These are phyloP conservation scores for Drosophila acutilabella DNA, from an alignment of 2,888 invertebrate genomes.

Conservation along the genomic window DNA sequence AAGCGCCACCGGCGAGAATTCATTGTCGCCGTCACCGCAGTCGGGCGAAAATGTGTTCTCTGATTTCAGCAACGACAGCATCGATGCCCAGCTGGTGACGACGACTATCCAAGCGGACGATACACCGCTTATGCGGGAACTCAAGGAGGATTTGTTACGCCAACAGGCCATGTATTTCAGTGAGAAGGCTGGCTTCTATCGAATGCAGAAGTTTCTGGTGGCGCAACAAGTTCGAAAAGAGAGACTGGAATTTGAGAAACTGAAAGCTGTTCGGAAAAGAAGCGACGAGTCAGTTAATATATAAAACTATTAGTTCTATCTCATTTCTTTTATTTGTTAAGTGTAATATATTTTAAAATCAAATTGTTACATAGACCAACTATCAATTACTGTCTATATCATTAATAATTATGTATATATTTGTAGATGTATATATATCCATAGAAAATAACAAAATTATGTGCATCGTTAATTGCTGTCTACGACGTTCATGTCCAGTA, in stretches of 20 bases:
- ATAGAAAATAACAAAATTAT: constrained; percentile 36
- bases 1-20: constrained; percentile 24
- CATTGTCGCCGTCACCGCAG: constrained; percentile 16
- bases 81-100: constrained; percentile 48
- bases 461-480: constrained; percentile 44
- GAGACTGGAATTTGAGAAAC: constrained; percentile 49
- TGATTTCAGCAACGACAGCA: constrained; percentile 53
- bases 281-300: not conserved
- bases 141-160: constrained; percentile 70
- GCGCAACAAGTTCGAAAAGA: constrained; percentile 76
- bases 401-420: constrained; percentile 34
- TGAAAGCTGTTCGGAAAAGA: constrained; percentile 13
- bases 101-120: constrained; percentile 54
- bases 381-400: constrained; percentile 33
- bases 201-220: constrained; percentile 79
- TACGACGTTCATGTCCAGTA: constrained; percentile 69
- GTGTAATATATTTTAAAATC: constrained; percentile 45
- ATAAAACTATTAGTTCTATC: not conserved
- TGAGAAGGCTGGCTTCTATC: constrained; percentile 78
- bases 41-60: constrained; percentile 41
- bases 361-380: constrained; percentile 46
- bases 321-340: constrained; percentile 22
- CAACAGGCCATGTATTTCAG: constrained; percentile 78
- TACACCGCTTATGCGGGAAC: constrained; percentile 45
- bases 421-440: not conserved